These are phyloP conservation scores for Melipona bicolor DNA, from an alignment of 2,888 invertebrate species.

Conservation along the genomic window DNA sequence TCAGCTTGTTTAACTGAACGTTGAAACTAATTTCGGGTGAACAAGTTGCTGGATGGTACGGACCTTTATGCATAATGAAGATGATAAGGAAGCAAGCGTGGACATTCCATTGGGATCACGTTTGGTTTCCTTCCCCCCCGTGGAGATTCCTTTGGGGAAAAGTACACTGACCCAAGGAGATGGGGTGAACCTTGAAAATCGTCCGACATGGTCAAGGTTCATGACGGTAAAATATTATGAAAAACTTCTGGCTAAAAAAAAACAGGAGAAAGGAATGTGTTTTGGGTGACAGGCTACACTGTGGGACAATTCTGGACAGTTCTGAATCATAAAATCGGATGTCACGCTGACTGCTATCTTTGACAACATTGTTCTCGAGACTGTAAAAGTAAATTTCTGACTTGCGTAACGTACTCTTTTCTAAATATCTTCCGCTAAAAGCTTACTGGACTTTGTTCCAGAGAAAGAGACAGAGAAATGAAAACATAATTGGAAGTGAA, in stretches of 20 bases:
- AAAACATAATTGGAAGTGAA: not conserved
- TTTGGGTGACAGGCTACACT: slow-evolving; percentile 43
- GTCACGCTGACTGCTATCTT: slow-evolving; percentile 73
- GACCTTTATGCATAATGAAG: not conserved
- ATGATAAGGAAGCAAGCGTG: slow-evolving; percentile 46
- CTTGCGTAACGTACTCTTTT: slow-evolving; percentile 47
- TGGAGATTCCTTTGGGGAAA: slow-evolving; percentile 30
- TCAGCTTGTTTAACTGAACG: not conserved
- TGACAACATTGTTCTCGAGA: slow-evolving; percentile 72
- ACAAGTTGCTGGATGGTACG: not conserved
- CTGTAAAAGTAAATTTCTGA: slow-evolving; percentile 61
- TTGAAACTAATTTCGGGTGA: not conserved
- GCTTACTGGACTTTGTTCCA: not conserved
- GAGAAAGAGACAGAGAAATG: not conserved
- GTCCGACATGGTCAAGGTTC: slow-evolving; percentile 31
- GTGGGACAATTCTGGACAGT: slow-evolving; percentile 49
- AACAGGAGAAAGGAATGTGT: slow-evolving; percentile 35
- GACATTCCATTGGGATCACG: slow-evolving; percentile 35
- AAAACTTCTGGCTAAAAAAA: slow-evolving; percentile 9
- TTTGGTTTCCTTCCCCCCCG: slow-evolving; percentile 1
- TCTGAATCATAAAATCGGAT: slow-evolving; percentile 78
- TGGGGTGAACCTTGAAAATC: slow-evolving; percentile 39
- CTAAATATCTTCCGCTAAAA: slow-evolving; percentile 13
- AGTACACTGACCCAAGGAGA: slow-evolving; percentile 11
- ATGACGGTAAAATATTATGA: slow-evolving; percentile 51